Percentiles rank a stretch among this genome's conserved stretches.
Evolutionary conservation across 92 coral and sea anemone species (phyloP).

Genomic region (Montipora capitata): DNA sequence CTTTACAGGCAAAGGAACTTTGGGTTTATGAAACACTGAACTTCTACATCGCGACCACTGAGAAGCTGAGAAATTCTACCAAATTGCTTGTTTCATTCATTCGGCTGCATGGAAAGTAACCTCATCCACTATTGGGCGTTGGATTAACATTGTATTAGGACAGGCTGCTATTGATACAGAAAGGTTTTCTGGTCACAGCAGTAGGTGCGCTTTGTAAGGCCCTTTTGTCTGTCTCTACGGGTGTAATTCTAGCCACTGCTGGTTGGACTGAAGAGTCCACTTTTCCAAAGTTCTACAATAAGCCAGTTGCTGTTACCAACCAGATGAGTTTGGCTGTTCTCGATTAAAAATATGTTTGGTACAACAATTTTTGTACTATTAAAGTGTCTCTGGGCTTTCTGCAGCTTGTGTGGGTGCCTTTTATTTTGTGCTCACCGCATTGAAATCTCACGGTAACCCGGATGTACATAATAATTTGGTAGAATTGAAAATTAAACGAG

Average conservation of each 20-base stretch:
- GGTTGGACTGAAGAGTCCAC: constrained; percentile 77
- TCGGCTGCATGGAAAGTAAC: constrained; percentile 56
- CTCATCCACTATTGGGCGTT: constrained; percentile 62
- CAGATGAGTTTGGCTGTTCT: constrained; percentile 67
- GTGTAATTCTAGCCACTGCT: constrained; percentile 70
- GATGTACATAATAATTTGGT: constrained; percentile 1
- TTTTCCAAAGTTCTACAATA: constrained; percentile 65
- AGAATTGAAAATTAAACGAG: background rate
- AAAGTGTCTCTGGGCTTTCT: background rate
- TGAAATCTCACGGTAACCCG: constrained; percentile 7
- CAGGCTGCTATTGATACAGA: background rate
- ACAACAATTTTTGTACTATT: constrained; percentile 5
- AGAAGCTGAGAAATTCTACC: constrained; percentile 24
- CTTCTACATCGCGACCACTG: constrained; percentile 24
- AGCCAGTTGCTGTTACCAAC: constrained; percentile 66
- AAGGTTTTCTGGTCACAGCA: constrained; percentile 50
- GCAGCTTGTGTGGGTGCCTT: background rate
- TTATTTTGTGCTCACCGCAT: background rate
- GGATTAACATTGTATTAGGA: constrained; percentile 51
- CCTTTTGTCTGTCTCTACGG: constrained; percentile 38
- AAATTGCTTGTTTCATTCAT: constrained; percentile 69
- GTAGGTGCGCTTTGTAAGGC: constrained; percentile 49
- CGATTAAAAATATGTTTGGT: background rate
- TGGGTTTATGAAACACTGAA: constrained; percentile 70
- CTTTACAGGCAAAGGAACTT: constrained; percentile 59